Evolutionary conservation across 2,113 vertebrate species (phyloP).

Genomic region (Xenopus tropicalis): UCB_Xtro_10.0 CM004450.2:34038001-34038500

Average conservation of each 20-base stretch:
- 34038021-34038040: background rate
- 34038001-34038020: background rate
- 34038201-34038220: background rate
- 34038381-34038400: no score
- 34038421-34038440: no score
- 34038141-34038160: slow-evolving; percentile 2
- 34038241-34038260: background rate
- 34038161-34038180: background rate
- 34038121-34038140: slow-evolving; percentile 1
- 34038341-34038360: no score
- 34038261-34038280: background rate
- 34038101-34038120: slow-evolving; percentile 6
- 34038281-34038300: background rate
- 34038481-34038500: no score
- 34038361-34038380: no score
- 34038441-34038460: no score
- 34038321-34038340: no score
- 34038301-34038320: background rate
- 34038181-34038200: background rate
- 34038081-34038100: slow-evolving; percentile 7
- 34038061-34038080: slow-evolving; percentile 10
- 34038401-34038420: no score
- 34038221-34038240: background rate
- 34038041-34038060: slow-evolving; percentile 5
- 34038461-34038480: no score